Percentiles rank a stretch among this genome's conserved stretches.
Evolutionary conservation across 2,888 invertebrate genomes (phyloP).

Genomic region (Hemistola chrysoprasaria): DNA sequence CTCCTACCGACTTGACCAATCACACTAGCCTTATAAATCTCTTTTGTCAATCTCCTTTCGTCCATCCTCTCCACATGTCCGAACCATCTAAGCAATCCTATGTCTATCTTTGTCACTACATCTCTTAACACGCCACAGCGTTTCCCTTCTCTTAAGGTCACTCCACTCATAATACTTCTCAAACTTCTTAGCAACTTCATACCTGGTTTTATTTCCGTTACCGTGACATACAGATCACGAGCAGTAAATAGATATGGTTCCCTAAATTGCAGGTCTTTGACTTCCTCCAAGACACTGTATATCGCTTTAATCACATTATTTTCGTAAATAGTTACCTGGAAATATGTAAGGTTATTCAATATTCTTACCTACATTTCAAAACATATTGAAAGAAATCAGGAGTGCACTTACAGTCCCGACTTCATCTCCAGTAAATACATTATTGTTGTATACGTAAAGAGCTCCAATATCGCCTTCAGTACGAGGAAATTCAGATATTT

Average conservation of each 20-base stretch:
- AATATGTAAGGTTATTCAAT: no score
- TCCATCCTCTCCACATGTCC: no score
- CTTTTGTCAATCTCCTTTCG: no score
- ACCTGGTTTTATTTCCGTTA: conserved; percentile 83
- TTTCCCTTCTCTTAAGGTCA: no score
- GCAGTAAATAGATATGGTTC: conserved; percentile 82
- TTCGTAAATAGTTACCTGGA: conserved; percentile 80
- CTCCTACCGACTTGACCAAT: no score
- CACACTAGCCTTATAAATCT: no score
- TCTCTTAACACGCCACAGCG: no score
- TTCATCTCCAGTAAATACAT: conserved; percentile 84
- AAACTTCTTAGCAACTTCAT: conserved; percentile 17
- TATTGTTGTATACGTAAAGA: conserved; percentile 55
- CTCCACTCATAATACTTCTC: no score
- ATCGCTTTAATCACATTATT: conserved; percentile 72
- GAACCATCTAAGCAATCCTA: no score
- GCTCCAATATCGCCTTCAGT: conserved; percentile 65
- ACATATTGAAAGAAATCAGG: not conserved
- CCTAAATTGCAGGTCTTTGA: conserved; percentile 82
- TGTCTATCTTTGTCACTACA: no score
- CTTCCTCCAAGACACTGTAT: conserved; percentile 83
- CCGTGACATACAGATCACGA: conserved; percentile 83
- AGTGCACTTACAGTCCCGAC: conserved; percentile 80
- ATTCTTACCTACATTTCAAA: not conserved
- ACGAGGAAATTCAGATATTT: conserved; percentile 54